Base-by-base conservation (phyloP, 1,140 invertebrate genomes). In the Lamellibrachia luymesi region DNA sequence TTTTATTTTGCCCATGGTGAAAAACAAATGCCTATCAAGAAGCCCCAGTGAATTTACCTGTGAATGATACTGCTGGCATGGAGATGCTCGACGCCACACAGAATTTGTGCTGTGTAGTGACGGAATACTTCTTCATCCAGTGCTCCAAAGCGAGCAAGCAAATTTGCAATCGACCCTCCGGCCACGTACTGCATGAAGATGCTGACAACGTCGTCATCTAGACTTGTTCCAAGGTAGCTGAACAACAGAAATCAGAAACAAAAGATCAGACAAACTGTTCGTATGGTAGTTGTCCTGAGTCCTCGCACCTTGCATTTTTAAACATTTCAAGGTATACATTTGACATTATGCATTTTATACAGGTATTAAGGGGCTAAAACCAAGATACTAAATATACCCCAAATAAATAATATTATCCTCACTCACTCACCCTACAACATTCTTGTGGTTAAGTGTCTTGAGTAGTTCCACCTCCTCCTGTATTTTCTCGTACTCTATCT, bases 41-140 rank as follows among this genome's bases (percentile, higher is more conserved):
- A 6, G 52, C 6, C 52, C 13, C 6, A 56, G 90, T 51, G 22
- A 51, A 93, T 92, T 93, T 93, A 96, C 96, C 95, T 95, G 96
- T 99, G 99, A 95, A 99, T 99, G 91, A 99, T 99, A 93, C 99
- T 96, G 95, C 96, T 96, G n/a, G 93, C 92, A 96, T 99, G 99
- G 38, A 99, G 97, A 97, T 99, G 99, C 89, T 98, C 98, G 91
- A 99, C 96, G 38, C 99, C 99, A 97, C 99, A 98, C 5, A 99
- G 97, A 95, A 98, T 96, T 94, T 96, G 96, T 93, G 94, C 94
- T 13, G 95, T 96, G 94, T 96, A 96, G 38, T 94, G 94, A n/a
- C 95, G 94, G 93, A 96, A 96, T 89, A 96, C 96, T 91, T 94
- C 94, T 93, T 96, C 96, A 56, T 96, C 96, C 50, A 96, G 92